Base-by-base conservation (phyloP, 2,888 invertebrate species). In the Resseliella maxima region DNA sequence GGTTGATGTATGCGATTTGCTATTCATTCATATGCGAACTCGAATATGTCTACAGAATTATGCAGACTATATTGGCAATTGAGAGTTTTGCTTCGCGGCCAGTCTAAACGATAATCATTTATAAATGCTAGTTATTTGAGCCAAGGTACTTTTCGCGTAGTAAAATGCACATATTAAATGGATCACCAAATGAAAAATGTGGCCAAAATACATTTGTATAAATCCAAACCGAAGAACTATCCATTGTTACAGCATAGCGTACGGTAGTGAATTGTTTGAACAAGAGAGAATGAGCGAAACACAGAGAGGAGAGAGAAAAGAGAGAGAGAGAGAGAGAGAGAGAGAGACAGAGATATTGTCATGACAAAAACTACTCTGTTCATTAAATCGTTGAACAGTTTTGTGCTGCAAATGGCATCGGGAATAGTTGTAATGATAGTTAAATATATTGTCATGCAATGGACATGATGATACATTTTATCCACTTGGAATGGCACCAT, bases 111-210 rank as follows among this genome's bases (percentile, higher is more conserved):
- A 24, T 3, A 59, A 59, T 59, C 59, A 59, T 59, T 59, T 59
- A 59, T 59, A 59, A 59, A 59, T 50, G 24, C 27, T 5, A n/a
- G 5, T 3, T 59, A 3, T 24, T 50, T 18, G 27, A 59, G 59
- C 27, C 3, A 59, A 59, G 59, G 59, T 59, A 59, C 59, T 24
- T 59, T 50, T 12, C 15, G 10, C 10, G 18, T 59, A 59, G 59
- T 59, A 24, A 59, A 59, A 59, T 59, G n/a, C 59, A 27, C 59
- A 59, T n/a, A 59, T 59, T 59, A 59, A 59, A 59, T 24, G 59
- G 59, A 59, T 59, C 59, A 59, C 59, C 27, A 24, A n/a, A 59
- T 59, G 59, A 59, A 59, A 59, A 59, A 59, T 59, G 59, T 59
- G 24, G 24, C 27, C 27, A 12, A 59, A 59, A 27, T 59, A n/a